A percentile compares a stretch with the other conserved stretches of the same genome.
Evolutionary conservation across 2,888 invertebrate species (phyloP).

Genomic region (Idaea straminata): DNA sequence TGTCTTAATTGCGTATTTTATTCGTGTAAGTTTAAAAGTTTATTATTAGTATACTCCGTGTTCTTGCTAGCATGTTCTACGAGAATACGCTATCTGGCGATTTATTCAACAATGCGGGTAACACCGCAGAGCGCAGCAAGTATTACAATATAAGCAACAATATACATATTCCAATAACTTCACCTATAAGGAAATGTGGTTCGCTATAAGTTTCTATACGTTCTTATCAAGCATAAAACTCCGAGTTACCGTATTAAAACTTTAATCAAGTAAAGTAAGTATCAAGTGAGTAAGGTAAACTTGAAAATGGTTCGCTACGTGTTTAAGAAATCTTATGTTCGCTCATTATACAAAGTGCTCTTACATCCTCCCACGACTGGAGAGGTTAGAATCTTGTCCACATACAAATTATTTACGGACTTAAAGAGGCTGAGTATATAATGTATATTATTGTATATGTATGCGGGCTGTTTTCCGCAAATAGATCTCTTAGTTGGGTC

Average conservation of each 20-base stretch:
- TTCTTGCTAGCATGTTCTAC: too few species aligned
- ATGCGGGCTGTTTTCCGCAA: too few species aligned
- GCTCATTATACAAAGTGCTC: neutral
- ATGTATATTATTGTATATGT: too few species aligned
- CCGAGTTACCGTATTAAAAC: neutral
- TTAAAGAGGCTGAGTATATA: too few species aligned
- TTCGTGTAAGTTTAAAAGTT: too few species aligned
- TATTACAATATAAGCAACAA: too few species aligned
- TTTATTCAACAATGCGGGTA: too few species aligned
- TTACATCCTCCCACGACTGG: neutral
- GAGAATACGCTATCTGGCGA: too few species aligned
- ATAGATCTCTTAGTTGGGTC: too few species aligned
- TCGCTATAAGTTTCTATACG: neutral
- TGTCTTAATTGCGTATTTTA: too few species aligned
- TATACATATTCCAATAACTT: neutral
- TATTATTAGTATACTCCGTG: too few species aligned
- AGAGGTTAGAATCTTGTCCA: neutral
- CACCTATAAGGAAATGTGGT: neutral
- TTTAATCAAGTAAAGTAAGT: neutral
- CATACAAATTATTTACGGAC: neutral
- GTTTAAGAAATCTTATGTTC: neutral
- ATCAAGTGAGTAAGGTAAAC: neutral
- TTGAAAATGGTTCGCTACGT: neutral
- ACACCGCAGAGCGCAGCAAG: too few species aligned
- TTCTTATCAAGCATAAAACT: neutral